Base-by-base conservation (phyloP, 2,888 invertebrate genomes). In the Mesochorus sp. region DNA sequence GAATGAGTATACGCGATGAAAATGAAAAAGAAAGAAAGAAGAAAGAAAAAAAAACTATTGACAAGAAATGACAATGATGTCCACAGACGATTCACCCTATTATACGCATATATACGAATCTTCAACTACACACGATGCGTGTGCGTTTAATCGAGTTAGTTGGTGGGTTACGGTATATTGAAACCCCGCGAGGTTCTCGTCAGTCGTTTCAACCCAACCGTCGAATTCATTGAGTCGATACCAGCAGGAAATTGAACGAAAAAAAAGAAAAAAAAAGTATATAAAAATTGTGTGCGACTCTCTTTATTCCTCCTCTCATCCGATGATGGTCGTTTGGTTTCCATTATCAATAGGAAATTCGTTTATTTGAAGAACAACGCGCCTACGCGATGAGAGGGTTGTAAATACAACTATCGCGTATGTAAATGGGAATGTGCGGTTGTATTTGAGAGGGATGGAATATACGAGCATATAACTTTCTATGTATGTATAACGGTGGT, bases 281-380 rank as follows among this genome's bases (percentile, higher is more conserved):
- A 59, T 31, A 57, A 37, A 70, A 26, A 26, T 70, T 37, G 17
- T 26, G 34, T 49, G 55, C 28, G 49, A 6, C 51, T 4, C 5
- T 17, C 4, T n/a, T 51, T n/a, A 21, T 19, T 26, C 51, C 51
- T 26, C n/a, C 14, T 2, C 14, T 14, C 17, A 2, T 10, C 26
- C 42, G 34, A 34, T 57, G 53, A 19, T 17, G 10, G 19, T 31
- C 61, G 61, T 64, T 68, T 57, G 49, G 62, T 73, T 73, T 78
- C 77, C 62, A 78, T 78, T 68, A 78, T 68, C 73, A 62, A 74
- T 73, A 64, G 53, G 37, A 53, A 66, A 51, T 67, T 24, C 61
- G 53, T 61, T 72, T 73, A 53, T 67, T 49, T 49, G 57, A 26
- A 26, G 34, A 57, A 59, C 70, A 70, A 68, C 55, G 55, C n/a